A percentile compares a stretch with the other conserved stretches of the same genome.
Evolutionary conservation across 1,140 invertebrate species (phyloP).

Genomic region (Drosophila bocki): DNA sequence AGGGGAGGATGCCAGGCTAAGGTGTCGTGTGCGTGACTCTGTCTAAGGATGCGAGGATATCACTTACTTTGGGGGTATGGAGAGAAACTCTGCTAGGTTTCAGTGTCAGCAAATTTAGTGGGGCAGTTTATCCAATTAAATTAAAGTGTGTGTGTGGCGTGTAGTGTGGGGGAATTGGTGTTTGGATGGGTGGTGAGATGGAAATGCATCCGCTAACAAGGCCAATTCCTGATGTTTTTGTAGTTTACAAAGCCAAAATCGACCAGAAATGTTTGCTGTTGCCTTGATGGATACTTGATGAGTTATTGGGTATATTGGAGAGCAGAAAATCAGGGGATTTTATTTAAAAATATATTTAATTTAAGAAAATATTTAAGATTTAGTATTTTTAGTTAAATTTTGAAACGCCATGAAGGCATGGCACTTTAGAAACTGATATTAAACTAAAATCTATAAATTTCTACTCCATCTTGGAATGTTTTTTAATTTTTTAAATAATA

Average conservation of each 20-base stretch:
- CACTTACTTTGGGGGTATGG: neutral
- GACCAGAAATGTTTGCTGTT: constrained; percentile 16
- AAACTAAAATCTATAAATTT: too few species aligned
- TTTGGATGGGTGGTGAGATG: neutral
- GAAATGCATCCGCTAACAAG: constrained; percentile 11
- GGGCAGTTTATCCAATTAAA: constrained; percentile 13
- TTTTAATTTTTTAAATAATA: neutral
- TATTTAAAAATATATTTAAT: neutral
- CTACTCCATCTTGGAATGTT: too few species aligned
- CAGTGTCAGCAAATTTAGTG: constrained; percentile 20
- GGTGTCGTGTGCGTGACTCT: constrained; percentile 33
- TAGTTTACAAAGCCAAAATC: constrained; percentile 33
- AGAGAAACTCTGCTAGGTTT: neutral
- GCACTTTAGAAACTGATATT: too few species aligned
- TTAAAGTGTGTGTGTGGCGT: constrained; percentile 1
- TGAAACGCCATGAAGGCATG: too few species aligned
- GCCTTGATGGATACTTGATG: constrained; percentile 9
- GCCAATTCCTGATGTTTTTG: constrained; percentile 22
- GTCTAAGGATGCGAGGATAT: constrained; percentile 10
- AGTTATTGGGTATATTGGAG: neutral
- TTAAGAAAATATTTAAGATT: neutral
- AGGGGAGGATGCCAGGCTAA: constrained; percentile 20
- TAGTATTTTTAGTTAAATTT: too few species aligned
- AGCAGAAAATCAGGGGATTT: neutral
- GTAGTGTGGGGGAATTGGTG: neutral